A percentile compares a stretch with the other conserved stretches of the same genome.
phyloP scores from a whole-genome alignment of 2,113 vertebrate genomes.

The Podarcis cretensis region DNA sequence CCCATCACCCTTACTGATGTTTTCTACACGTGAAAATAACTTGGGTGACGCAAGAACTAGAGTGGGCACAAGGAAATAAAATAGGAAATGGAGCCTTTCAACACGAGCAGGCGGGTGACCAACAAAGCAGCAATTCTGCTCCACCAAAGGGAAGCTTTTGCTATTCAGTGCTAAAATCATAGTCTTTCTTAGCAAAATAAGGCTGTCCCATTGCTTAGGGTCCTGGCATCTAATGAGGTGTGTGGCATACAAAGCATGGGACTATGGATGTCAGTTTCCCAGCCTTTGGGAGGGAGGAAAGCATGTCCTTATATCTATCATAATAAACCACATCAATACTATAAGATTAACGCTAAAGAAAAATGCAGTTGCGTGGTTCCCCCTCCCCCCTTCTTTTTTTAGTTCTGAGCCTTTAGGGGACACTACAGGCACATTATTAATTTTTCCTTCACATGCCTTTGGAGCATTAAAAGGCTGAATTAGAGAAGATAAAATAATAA shows the following conservation, averaged over 20 bases:
- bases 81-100: not conserved
- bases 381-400: not conserved
- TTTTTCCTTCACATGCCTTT: not conserved
- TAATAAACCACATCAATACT: not conserved
- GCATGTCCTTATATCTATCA: not conserved
- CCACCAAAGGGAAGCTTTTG: not conserved
- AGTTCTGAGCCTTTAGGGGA: not conserved
- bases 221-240: not conserved
- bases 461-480: not conserved
- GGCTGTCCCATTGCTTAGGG: not conserved
- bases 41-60: accelerated
- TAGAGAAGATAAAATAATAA: not conserved
- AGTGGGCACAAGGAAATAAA: not conserved
- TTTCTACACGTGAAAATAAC: slow-evolving; percentile 18
- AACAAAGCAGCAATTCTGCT: not conserved
- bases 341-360: not conserved
- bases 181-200: not conserved
- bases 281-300: not conserved
- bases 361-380: not conserved
- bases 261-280: not conserved
- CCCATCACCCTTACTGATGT: slow-evolving; percentile 23
- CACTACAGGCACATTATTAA: slow-evolving; percentile 4
- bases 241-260: not conserved
- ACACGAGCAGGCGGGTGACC: not conserved
- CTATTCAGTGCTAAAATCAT: not conserved